A percentile compares a stretch with the other conserved stretches of the same genome.
phyloP scores from a whole-genome alignment of 2,888 invertebrate species.

The Muscina levida region DNA sequence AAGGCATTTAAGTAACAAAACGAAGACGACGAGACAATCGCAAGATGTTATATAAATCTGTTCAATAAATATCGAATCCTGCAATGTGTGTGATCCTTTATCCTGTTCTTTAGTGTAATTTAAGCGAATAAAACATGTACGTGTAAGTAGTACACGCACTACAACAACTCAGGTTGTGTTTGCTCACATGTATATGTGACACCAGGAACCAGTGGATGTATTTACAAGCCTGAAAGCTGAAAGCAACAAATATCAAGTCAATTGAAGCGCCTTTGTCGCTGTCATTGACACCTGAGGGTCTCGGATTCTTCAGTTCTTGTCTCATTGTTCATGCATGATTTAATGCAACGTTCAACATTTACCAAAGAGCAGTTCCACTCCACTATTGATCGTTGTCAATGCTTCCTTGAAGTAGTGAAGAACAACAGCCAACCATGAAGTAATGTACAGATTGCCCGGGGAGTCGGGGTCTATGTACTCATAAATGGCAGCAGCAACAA shows the following conservation, averaged over 20 bases:
- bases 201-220: constrained; percentile 5
- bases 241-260: constrained; percentile 42
- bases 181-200: background rate
- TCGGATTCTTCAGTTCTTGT: background rate
- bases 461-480: constrained; percentile 23
- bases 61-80: constrained; percentile 37
- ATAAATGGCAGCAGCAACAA: constrained; percentile 50
- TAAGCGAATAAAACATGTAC: background rate
- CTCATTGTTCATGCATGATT: constrained; percentile 40
- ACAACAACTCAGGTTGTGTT: too few relatives aligned
- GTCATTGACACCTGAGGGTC: constrained; percentile 47
- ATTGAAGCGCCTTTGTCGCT: constrained; percentile 43
- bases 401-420: constrained; percentile 59
- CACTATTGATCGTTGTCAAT: constrained; percentile 40
- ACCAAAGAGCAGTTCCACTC: background rate
- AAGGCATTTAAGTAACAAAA: background rate
- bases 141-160: too few relatives aligned
- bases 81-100: constrained; percentile 47
- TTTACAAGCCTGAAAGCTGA: too few relatives aligned
- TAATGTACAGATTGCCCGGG: constrained; percentile 9
- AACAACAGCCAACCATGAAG: constrained; percentile 31
- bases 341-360: constrained; percentile 24
- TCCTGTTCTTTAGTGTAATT: constrained; percentile 9
- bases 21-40: constrained; percentile 10
- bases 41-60: constrained; percentile 43